Base-by-base conservation (phyloP, 2,888 invertebrate species). In the Platypus cylindrus region DNA sequence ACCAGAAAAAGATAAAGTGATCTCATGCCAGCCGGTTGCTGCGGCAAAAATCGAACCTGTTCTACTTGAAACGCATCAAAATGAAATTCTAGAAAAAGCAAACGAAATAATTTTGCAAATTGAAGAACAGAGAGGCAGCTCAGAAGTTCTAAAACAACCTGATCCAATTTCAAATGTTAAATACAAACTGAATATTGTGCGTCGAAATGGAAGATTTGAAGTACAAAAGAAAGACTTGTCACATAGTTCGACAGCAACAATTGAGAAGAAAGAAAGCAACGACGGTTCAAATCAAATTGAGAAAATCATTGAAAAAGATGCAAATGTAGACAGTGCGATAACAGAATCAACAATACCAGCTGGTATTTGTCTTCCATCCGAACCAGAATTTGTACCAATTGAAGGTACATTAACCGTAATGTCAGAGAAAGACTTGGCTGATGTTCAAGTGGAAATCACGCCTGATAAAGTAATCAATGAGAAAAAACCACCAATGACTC, bases 341-440 rank as follows among this genome's bases (percentile, higher is more conserved):
- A 16, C 22, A 7, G 23, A 36, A 7, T 14, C 32, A 8, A 29
- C 26, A 27, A 34, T 34, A 11, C 32, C 32, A 24, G 22, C 7
- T 3, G 37, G 38, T 16, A 14, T 38, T n/a, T 16, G 17, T 3
- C 17, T 32, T 30, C 35, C 40, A n/a, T 36, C 30, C 11, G 48
- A 47, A 32, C 38, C 52, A 8, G 53, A 56, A 36, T 30, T 53
- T 17, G 57, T 70, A 26, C 64, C 64, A 50, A 62, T 66, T 1
- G 68, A 71, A 55, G 67, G 68, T 59, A 72, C 71, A 63, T 64
- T 72, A 61, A 70, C 70, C 49, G 69, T 71, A 3, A 55, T 59
- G 25, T 60, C 64, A 8, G 59, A 61, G 40, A 55, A 54, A 42
- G 59, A 57, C 47, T 46, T 62, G 31, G 57, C 52, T 3, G 57